These are phyloP conservation scores for Sturmia bella DNA, from an alignment of 2,888 invertebrate genomes.

Conservation along the genomic window DNA sequence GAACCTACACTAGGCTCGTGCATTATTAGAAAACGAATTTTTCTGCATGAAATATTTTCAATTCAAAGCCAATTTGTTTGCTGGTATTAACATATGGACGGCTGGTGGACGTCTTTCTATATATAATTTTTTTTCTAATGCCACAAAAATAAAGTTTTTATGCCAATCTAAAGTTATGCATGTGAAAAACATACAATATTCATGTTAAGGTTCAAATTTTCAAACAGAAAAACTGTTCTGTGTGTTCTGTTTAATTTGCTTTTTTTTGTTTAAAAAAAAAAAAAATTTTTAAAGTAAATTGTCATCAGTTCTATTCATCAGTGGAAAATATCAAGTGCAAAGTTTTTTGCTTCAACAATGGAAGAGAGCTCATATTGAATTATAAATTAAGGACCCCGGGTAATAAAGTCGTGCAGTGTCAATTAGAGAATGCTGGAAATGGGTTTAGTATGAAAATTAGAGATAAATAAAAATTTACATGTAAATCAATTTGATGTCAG, in stretches of 20 bases:
- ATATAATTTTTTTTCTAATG: neutral
- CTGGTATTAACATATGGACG: too few relatives aligned
- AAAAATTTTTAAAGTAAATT: constrained; percentile 9
- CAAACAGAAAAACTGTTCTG: neutral
- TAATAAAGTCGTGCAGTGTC: constrained; percentile 3
- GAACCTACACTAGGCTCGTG: too few relatives aligned
- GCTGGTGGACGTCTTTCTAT: neutral
- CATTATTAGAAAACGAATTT: too few relatives aligned
- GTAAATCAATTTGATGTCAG: too few relatives aligned
- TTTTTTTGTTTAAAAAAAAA: constrained; percentile 1
- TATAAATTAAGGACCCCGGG: constrained; percentile 11
- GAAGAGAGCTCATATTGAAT: constrained; percentile 23
- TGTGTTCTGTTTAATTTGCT: constrained; percentile 27
- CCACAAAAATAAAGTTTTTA: constrained; percentile 19
- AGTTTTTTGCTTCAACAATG: constrained; percentile 1
- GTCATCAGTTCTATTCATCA: constrained; percentile 40
- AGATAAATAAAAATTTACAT: too few relatives aligned
- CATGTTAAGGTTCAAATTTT: constrained; percentile 47
- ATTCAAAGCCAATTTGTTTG: too few relatives aligned
- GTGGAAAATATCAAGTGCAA: neutral
- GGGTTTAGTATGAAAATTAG: too few relatives aligned
- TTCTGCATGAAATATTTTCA: too few relatives aligned
- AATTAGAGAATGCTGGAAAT: neutral
- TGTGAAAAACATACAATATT: constrained; percentile 42
- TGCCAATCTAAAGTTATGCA: constrained; percentile 34